Conservation (phyloP, 1,140 invertebrate genomes). For the Drosophila punjabiensis region DNA sequence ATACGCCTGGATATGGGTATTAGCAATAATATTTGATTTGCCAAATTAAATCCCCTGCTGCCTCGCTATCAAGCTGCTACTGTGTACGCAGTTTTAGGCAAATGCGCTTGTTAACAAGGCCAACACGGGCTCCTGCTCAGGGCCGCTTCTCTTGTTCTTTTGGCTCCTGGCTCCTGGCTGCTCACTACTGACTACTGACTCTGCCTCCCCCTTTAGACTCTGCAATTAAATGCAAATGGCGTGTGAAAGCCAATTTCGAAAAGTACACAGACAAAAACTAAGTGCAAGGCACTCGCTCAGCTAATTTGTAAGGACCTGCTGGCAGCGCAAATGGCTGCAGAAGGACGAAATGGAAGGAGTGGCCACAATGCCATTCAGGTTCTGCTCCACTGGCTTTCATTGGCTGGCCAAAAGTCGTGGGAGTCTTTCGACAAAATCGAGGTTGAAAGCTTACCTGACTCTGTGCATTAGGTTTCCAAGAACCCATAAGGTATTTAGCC, state of each 20-base stretch:
- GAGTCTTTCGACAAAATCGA: slow-evolving; percentile 38
- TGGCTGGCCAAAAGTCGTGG: slow-evolving; percentile 62
- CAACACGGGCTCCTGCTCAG: slow-evolving; percentile 27
- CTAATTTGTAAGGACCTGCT: slow-evolving; percentile 68
- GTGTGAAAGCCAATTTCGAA: slow-evolving; percentile 82
- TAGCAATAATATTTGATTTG: slow-evolving; percentile 78
- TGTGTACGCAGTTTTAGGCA: slow-evolving; percentile 67
- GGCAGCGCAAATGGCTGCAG: slow-evolving; percentile 1
- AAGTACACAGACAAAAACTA: slow-evolving; percentile 76
- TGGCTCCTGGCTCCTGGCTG: neutral
- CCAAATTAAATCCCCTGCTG: slow-evolving; percentile 46
- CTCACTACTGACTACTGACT: neutral
- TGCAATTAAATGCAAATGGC: slow-evolving; percentile 83
- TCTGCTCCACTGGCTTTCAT: slow-evolving; percentile 62
- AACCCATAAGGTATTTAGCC: neutral
- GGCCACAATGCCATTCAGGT: slow-evolving; percentile 51
- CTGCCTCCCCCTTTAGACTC: neutral
- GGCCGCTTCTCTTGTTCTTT: slow-evolving; percentile 4
- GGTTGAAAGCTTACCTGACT: slow-evolving; percentile 38
- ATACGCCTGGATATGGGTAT: slow-evolving; percentile 37
- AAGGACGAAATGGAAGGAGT: neutral
- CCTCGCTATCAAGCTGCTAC: neutral
- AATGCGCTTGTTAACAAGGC: slow-evolving; percentile 76
- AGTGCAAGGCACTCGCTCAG: slow-evolving; percentile 75
- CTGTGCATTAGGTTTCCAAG: neutral